Base-by-base conservation (phyloP, 2,113 vertebrate species). In the Austrofundulus limnaeus region DNA sequence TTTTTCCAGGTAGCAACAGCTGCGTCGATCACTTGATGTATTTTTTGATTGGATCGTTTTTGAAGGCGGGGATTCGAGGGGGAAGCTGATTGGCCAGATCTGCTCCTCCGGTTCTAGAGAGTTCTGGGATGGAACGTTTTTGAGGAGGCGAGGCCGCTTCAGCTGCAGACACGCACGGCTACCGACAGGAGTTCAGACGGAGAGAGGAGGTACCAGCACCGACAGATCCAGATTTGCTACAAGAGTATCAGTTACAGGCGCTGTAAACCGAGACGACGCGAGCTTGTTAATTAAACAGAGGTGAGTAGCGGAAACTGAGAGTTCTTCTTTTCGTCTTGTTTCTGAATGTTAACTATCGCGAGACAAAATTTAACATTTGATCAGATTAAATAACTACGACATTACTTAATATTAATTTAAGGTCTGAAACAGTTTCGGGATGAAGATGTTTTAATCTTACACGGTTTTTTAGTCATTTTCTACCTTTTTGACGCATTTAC, bases 31-130 rank as follows among this genome's bases (percentile, higher is more conserved):
- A 11, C 45, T 11, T 12, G 12, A 3, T 0, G 1, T 4, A 16
- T 58, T 72, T 77, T 52, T 19, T 68, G 9, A 86, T 79, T 84
- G 78, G 84, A 13, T 56, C n/a, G 2, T 38, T 47, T 24, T 1
- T 3, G 0, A 42, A 25, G 16, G 41, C 25, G 23, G 46, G 0
- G 11, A 2, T 9, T 34, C 1, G 4, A 7, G 23, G 47, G 17
- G 42, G 14, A 12, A 45, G 47, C 3, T 17, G 70, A 74, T 82
- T 62, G 74, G 68, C 11, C 68, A 23, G 46, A 34, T 1, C 54
- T 31, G 45, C 71, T 66, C 50, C 46, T 71, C 63, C 57, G n/a
- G 47, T 89, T 90, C 86, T 72, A 51, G 89, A 90, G 52, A 46
- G 37, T 89, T 89, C 85, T 67, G 43, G 34, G 43, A 7, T 61